A percentile compares a stretch with the other conserved stretches of the same genome.
Conservation (phyloP, 2,888 invertebrate genomes). For the Diogma glabrata region DNA sequence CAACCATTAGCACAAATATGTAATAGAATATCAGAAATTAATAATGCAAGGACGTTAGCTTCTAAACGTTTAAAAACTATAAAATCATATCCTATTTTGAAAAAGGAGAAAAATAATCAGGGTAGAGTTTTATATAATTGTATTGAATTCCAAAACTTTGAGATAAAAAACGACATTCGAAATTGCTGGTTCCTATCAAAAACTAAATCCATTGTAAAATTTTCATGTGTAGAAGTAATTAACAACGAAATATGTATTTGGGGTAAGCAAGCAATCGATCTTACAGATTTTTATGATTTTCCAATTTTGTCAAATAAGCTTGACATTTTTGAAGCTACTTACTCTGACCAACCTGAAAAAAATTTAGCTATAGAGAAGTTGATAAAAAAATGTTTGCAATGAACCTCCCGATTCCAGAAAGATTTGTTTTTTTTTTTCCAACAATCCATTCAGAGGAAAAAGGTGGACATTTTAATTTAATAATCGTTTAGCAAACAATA, state of each 20-base stretch:
- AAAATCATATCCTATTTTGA: neutral
- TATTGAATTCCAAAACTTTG: neutral
- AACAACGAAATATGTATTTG: neutral
- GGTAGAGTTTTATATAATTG: neutral
- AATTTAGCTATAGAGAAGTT: no score
- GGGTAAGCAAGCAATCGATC: neutral
- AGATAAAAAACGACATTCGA: neutral
- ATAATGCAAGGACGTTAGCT: neutral
- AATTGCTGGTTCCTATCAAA: neutral
- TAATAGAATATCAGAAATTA: constrained; percentile 16
- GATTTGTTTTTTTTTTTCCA: no score
- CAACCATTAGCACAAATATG: constrained; percentile 19
- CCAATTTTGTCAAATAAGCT: neutral
- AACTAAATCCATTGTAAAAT: neutral
- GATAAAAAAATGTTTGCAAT: no score
- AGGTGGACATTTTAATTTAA: no score
- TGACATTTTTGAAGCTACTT: no score
- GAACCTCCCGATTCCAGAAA: no score
- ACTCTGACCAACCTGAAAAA: no score
- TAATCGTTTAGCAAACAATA: no score
- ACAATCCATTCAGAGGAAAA: no score
- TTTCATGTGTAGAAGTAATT: neutral
- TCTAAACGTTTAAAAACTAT: neutral
- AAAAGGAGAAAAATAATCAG: neutral
- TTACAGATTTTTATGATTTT: neutral